Evolutionary conservation across 1,140 invertebrate species (phyloP), one percentile per base, ranked within the genome.

Genomic region (Drosophila pruinosa): DNA sequence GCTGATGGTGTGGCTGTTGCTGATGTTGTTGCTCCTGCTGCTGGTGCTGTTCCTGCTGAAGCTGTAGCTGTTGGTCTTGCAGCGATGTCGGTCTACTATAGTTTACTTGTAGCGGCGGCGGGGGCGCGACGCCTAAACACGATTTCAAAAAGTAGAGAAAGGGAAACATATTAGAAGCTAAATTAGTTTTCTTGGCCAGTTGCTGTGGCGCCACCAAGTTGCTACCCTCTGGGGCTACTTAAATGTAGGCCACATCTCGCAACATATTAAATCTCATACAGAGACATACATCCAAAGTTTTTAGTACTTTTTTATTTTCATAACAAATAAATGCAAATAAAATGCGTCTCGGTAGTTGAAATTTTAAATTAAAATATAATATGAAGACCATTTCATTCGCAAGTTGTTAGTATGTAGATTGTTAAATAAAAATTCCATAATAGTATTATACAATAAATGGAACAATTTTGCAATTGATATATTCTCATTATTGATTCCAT

Each of bases 91-190:
- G 91, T 69, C 93, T 92, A 90, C 92, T 91, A 92, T 92, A 92
- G 88, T 90, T 92, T 91, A 90, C 91, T 91, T 93, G 93, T 91
- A 94, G 94, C 89, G 93, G 94, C 75, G 93, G 93, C 89, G 94
- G 94, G 83, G 93, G 94, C 85, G 93, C 94, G 92, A 93, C 94
- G 92, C 93, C 94, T 95, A 48, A n/a, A 10, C 4, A 28, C 24
- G n/a, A 91, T 65, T 14, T 21, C 17, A 47, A 24, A 38, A 3
- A 5, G 15, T 72, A 56, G 8, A 36, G 28, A 21, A 8, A 26
- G 7, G 47, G 26, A 36, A 31, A 43, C 26, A 47, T 8, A 59
- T 65, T 5, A 71, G 54, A 67, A 75, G 17, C 53, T 54, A 5
- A 24, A 28, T 58, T 63, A 54, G 7, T 72, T 71, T 69, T 41